Base-by-base conservation (phyloP, 1,140 invertebrate genomes). In the Capitella teleta region DNA sequence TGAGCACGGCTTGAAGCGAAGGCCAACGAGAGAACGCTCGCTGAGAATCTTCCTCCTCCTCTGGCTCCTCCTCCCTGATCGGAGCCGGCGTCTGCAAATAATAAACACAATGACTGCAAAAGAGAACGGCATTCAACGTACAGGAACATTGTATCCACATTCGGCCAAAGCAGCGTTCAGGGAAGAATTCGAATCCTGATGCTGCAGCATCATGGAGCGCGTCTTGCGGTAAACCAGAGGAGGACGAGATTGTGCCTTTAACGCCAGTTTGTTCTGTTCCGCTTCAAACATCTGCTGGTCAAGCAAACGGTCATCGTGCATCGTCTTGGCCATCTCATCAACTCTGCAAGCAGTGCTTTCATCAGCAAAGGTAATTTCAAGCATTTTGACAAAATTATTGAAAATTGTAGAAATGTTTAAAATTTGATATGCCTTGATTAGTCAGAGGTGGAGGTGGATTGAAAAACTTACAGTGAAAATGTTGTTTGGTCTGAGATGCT, bases 261-360 rank as follows among this genome's bases (percentile, higher is more conserved):
- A n/a, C 30, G 8, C 30, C 30, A 32, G 30, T 32, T 32, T 32
- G n/a, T 32, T 32, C 30, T 32, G 30, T 10, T 44, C 42, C 6
- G 24, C 8, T n/a, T 44, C 42, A 44, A 44, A 44, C 10, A 24
- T 18, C 42, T 25, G 42, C 24, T 44, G 16, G 14, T 44, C 42
- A 19, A 44, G 6, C 5, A 47, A n/a, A 12, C n/a, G 5, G 25
- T 32, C n/a, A n/a, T 47, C 45, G 16, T 47, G 28, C 28, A 47
- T 5, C 10, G 19, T 47, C 24, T 47, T 47, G n/a, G 45, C 45
- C 23, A 47, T 28, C 14, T 47, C 45, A 21, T 47, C 45, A 14
- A 47, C 45, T 21, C 45, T 47, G 28, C n/a, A n/a, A n/a, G n/a
- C n/a, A n/a, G n/a, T n/a, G n/a, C n/a, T n/a, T n/a, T n/a, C n/a